Percentiles rank a stretch among this genome's conserved stretches.
phyloP scores from a whole-genome alignment of 2,113 vertebrate genomes.

The Potamarius usumacintae region DNA sequence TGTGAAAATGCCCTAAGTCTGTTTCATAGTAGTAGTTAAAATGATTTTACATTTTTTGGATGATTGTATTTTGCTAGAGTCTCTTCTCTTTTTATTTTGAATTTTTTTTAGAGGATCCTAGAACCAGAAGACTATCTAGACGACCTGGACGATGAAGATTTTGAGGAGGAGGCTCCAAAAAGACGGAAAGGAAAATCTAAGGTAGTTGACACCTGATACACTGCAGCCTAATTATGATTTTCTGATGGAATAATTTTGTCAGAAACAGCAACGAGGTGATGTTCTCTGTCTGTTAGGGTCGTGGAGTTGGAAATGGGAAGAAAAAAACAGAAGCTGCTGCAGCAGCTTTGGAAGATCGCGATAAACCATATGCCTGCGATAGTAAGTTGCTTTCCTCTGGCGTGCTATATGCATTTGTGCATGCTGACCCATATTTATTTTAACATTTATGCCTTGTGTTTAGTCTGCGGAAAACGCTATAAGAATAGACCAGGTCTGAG shows the following conservation, averaged over 20 bases:
- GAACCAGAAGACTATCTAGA: conserved; percentile 95
- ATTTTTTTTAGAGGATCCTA: conserved; percentile 80
- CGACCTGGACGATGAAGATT: conserved; percentile 93
- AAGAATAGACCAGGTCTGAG: conserved; percentile 95
- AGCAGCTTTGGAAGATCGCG: conserved; percentile 84
- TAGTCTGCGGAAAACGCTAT: conserved; percentile 96
- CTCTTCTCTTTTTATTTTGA: neutral
- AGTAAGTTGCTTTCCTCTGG: conserved; percentile 78
- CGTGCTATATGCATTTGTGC: neutral
- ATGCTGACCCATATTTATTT: neutral
- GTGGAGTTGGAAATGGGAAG: conserved; percentile 86
- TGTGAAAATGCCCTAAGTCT: neutral
- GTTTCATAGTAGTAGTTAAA: neutral
- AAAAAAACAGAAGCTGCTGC: conserved; percentile 91
- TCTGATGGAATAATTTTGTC: neutral
- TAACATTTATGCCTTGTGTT: neutral
- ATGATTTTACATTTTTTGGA: neutral
- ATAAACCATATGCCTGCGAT: conserved; percentile 96
- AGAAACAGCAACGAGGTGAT: neutral
- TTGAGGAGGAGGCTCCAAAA: conserved; percentile 95
- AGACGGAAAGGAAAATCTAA: conserved; percentile 93
- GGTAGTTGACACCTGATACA: conserved; percentile 65
- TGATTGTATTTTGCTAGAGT: neutral
- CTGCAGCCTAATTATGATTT: neutral
- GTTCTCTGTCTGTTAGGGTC: conserved; percentile 73